These are phyloP conservation scores for Drosophila antonietae DNA, from an alignment of 2,888 invertebrate species.

Conservation along the genomic window DNA sequence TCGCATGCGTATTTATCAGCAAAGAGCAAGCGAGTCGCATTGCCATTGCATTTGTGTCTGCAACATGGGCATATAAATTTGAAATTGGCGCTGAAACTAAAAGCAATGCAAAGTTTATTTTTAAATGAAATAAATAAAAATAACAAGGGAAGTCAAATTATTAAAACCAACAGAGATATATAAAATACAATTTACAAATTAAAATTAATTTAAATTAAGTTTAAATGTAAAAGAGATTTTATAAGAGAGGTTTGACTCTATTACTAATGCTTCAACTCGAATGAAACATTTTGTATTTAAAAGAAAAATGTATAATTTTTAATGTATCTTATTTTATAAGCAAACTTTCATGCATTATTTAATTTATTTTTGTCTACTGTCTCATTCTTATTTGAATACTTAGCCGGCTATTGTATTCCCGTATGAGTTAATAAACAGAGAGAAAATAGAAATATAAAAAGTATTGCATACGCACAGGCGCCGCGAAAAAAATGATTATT, in stretches of 20 bases:
- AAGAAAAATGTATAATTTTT: no score
- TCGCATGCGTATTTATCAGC: slow-evolving; percentile 16
- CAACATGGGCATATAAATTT: slow-evolving; percentile 36
- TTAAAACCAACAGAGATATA: not conserved
- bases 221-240: not conserved
- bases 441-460: slow-evolving; percentile 11
- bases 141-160: slow-evolving; percentile 17
- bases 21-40: slow-evolving; percentile 27
- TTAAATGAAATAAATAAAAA: slow-evolving; percentile 6
- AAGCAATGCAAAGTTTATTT: slow-evolving; percentile 33
- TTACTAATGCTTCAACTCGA: not conserved
- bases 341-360: no score
- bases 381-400: no score
- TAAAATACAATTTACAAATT: not conserved
- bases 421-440: no score
- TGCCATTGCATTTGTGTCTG: slow-evolving; percentile 43
- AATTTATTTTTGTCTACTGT: no score
- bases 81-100: slow-evolving; percentile 23
- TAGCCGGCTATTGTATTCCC: no score
- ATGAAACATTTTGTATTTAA: not conserved
- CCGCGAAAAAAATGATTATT: slow-evolving; percentile 14
- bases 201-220: not conserved
- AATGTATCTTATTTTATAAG: no score
- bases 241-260: no score
- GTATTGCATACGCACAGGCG: slow-evolving; percentile 49